Percentiles rank a stretch among this genome's conserved stretches.
These are phyloP conservation scores for Xiphophorus couchianus DNA, from an alignment of 2,113 vertebrate species.

Conservation along the genomic window DNA sequence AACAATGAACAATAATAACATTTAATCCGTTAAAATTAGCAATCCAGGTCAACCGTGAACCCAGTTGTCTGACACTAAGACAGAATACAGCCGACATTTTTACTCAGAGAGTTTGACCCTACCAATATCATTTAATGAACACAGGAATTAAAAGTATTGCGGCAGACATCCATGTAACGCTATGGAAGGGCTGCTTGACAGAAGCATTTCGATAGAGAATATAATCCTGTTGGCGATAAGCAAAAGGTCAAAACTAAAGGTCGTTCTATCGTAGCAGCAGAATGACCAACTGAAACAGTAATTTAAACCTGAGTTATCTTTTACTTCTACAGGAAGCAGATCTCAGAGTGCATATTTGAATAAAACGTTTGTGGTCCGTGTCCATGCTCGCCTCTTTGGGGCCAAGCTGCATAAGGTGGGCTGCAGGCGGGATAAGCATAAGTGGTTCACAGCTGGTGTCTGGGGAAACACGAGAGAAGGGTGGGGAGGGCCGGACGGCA, in stretches of 20 bases:
- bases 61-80: neutral
- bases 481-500: slow-evolving; percentile 35
- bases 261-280: no score
- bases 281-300: no score
- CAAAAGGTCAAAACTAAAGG: no score
- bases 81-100: neutral
- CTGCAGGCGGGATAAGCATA: slow-evolving; percentile 67
- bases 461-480: slow-evolving; percentile 65
- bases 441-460: slow-evolving; percentile 76
- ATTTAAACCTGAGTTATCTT: no score
- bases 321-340: no score
- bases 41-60: neutral
- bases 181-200: no score
- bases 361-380: neutral
- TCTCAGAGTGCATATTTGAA: neutral
- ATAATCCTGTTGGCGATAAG: no score
- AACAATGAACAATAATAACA: neutral
- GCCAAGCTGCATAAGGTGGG: slow-evolving; percentile 32
- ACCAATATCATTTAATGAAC: neutral
- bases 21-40: neutral
- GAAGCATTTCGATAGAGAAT: no score
- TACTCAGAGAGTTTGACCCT: neutral
- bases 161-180: no score
- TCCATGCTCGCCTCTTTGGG: neutral
- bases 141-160: no score